Evolutionary conservation across 2,113 vertebrate genomes (phyloP).

Genomic region (Brachirus orientalis): DNA sequence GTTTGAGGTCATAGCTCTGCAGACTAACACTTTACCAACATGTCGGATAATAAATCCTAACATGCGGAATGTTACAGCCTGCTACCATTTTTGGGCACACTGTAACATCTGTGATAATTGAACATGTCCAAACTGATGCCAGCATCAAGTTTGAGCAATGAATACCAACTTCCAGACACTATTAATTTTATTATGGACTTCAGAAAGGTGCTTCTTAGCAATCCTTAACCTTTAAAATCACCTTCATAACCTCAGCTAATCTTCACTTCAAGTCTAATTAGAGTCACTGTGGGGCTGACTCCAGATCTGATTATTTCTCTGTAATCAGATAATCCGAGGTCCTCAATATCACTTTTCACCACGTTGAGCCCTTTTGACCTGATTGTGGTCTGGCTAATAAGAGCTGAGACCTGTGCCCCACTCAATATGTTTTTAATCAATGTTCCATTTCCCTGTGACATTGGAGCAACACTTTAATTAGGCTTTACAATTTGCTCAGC

Average conservation of each 20-base stretch:
- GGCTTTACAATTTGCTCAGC: conserved; percentile 27
- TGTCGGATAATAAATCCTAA: conserved; percentile 22
- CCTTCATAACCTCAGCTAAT: conserved; percentile 54
- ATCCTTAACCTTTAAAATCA: conserved; percentile 66
- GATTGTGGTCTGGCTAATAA: conserved; percentile 60
- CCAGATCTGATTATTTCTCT: conserved; percentile 57
- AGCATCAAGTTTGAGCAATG: conserved; percentile 5
- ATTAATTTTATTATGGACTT: conserved; percentile 48
- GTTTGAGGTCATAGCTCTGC: conserved; percentile 2
- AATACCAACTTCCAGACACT: conserved; percentile 29
- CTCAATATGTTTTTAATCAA: conserved; percentile 53
- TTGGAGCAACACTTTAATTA: conserved; percentile 36
- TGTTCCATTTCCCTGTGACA: conserved; percentile 24
- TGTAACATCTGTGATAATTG: conserved; percentile 36
- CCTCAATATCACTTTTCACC: conserved; percentile 50
- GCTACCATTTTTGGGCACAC: conserved; percentile 6
- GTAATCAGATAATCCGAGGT: conserved; percentile 61
- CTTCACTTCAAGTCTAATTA: conserved; percentile 51
- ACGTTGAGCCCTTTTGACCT: conserved; percentile 46
- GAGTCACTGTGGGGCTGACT: conserved; percentile 25
- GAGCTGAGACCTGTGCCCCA: conserved; percentile 23
- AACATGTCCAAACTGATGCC: conserved; percentile 16
- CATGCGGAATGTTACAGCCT: conserved; percentile 13
- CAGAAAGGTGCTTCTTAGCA: conserved; percentile 43
- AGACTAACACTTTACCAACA: conserved; percentile 19